Evolutionary conservation across 2,113 vertebrate species (phyloP).

Genomic region (Chrysochloris asiatica): DNA sequence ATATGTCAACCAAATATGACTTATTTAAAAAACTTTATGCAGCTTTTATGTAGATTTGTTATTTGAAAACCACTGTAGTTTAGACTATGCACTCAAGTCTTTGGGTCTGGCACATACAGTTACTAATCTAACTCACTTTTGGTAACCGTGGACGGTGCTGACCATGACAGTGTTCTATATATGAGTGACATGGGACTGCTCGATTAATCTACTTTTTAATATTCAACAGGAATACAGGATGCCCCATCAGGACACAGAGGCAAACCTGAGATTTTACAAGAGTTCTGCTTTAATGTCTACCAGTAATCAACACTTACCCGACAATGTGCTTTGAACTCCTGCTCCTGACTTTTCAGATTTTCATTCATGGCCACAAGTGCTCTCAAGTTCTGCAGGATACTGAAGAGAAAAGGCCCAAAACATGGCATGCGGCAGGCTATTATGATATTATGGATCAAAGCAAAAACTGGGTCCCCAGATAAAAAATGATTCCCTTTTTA

Average conservation of each 20-base stretch:
- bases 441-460: constrained; percentile 6
- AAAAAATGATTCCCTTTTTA: neutral
- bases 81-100: neutral
- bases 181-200: neutral
- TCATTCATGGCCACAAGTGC: constrained; percentile 95
- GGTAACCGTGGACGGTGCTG: neutral
- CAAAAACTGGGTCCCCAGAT: neutral
- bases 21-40: neutral
- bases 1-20: neutral
- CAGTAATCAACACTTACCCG: constrained; percentile 86
- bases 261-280: neutral
- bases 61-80: neutral
- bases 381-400: constrained; percentile 91
- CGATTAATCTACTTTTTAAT: neutral
- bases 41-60: neutral
- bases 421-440: neutral
- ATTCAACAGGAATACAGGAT: neutral
- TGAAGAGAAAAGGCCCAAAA: constrained; percentile 77
- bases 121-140: neutral
- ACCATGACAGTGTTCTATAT: accelerated
- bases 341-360: constrained; percentile 95
- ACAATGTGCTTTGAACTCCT: constrained; percentile 95
- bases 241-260: no score
- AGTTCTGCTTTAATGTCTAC: neutral
- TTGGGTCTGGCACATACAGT: neutral